These are phyloP conservation scores for Morelia viridis DNA, from an alignment of 2,797 vertebrate genomes.

Conservation along the genomic window DNA sequence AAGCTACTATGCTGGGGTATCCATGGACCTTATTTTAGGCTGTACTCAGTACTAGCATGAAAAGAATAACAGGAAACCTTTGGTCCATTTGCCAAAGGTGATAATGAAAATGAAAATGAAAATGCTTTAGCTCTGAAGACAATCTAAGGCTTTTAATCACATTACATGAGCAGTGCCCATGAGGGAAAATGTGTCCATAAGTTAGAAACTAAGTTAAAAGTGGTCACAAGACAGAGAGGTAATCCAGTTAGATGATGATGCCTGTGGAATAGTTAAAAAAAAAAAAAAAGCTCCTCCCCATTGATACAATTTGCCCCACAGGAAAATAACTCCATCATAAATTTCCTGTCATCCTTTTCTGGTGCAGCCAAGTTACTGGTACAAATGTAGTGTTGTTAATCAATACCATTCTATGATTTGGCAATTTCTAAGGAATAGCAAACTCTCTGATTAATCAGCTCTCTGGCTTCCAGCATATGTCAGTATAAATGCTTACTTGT, in stretches of 20 bases:
- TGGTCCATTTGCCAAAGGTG: background rate
- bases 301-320: background rate
- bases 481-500: slow-evolving; percentile 23
- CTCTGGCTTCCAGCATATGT: background rate
- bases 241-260: background rate
- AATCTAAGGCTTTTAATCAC: background rate
- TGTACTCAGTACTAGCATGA: background rate
- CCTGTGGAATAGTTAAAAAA: background rate
- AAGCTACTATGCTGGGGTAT: too few species aligned
- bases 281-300: background rate
- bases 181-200: background rate
- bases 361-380: slow-evolving; percentile 6
- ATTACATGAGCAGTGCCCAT: background rate
- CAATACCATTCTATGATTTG: background rate
- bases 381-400: background rate
- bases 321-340: background rate
- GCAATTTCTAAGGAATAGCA: slow-evolving; percentile 22
- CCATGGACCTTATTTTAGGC: background rate
- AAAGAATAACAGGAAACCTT: background rate
- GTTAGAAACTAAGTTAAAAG: background rate
- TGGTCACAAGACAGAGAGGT: background rate
- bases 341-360: slow-evolving; percentile 35
- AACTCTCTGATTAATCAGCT: slow-evolving; percentile 20
- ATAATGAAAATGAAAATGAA: background rate
- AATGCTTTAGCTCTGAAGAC: background rate